Percentiles rank a stretch among this genome's conserved stretches.
Evolutionary conservation across 2,888 invertebrate genomes (phyloP).

Genomic region (Drosophila quasianomalipes): DNA sequence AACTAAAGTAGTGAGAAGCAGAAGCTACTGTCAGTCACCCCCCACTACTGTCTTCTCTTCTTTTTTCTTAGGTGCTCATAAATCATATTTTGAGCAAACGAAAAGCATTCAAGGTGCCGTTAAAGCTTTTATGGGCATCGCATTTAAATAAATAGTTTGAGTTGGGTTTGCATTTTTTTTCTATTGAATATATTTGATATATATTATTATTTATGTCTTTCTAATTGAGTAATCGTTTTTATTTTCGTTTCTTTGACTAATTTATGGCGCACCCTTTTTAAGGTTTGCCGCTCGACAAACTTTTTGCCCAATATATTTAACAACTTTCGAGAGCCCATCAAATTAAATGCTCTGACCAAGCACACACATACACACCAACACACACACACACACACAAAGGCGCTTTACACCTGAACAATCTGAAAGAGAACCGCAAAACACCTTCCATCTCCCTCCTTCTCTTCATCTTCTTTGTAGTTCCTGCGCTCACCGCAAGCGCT

Average conservation of each 20-base stretch:
- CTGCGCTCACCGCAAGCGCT: slow-evolving; percentile 66
- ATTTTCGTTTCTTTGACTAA: slow-evolving; percentile 22
- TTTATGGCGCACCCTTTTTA: slow-evolving; percentile 30
- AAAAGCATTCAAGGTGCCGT: slow-evolving; percentile 13
- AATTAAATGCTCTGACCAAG: slow-evolving; percentile 46
- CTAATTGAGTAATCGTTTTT: slow-evolving; percentile 34
- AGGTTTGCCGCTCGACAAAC: slow-evolving; percentile 12
- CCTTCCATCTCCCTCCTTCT: slow-evolving; percentile 1
- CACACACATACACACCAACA: slow-evolving; percentile 22
- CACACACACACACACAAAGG: slow-evolving; percentile 3
- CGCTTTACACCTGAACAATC: slow-evolving; percentile 57
- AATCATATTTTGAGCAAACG: slow-evolving; percentile 59
- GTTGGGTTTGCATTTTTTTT: not conserved
- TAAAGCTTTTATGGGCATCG: slow-evolving; percentile 24
- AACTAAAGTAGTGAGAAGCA: slow-evolving; percentile 30
- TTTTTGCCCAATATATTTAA: slow-evolving; percentile 28
- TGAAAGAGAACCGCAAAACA: slow-evolving; percentile 38
- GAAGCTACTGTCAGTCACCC: slow-evolving; percentile 31
- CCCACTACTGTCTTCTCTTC: slow-evolving; percentile 8
- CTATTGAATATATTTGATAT: too few relatives aligned
- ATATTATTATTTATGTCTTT: not conserved
- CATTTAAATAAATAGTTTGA: not conserved
- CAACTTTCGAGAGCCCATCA: slow-evolving; percentile 38
- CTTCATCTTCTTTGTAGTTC: slow-evolving; percentile 4
- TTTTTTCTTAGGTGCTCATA: slow-evolving; percentile 51